phyloP scores from a whole-genome alignment of 2,888 invertebrate species.

The Aphidius colemani region DNA sequence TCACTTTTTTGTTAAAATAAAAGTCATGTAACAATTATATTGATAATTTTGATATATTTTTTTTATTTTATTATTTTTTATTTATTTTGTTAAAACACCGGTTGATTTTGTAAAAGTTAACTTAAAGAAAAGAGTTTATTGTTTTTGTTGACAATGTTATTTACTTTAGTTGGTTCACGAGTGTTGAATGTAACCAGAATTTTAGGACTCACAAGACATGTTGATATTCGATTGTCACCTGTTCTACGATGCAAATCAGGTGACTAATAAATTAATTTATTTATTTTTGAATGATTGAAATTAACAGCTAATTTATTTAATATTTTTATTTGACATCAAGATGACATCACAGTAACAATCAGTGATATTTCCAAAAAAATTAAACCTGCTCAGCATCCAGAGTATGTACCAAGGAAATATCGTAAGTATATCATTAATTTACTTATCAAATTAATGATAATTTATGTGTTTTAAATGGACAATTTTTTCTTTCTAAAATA shows the following conservation, averaged over 20 bases:
- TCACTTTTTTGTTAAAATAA: too few species aligned
- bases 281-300: constrained; percentile 10
- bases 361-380: constrained; percentile 74
- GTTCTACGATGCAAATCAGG: constrained; percentile 45
- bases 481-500: constrained; percentile 28
- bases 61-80: too few species aligned
- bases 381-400: constrained; percentile 69
- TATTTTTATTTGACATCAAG: constrained; percentile 33
- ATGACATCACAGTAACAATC: constrained; percentile 65
- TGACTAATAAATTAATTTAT: constrained; percentile 30
- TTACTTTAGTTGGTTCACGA: constrained; percentile 11
- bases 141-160: too few species aligned
- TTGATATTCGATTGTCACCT: constrained; percentile 35
- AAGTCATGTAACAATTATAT: too few species aligned
- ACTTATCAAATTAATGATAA: constrained; percentile 1
- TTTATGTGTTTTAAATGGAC: neutral
- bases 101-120: too few species aligned
- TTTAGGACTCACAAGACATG: constrained; percentile 35
- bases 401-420: constrained; percentile 84
- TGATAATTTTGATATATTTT: too few species aligned
- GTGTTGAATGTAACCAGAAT: constrained; percentile 35
- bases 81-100: too few species aligned
- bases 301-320: neutral
- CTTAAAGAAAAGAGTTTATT: too few species aligned
- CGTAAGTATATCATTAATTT: constrained; percentile 65